Conservation (phyloP, 2,113 vertebrate genomes). For the Mohoua ochrocephala region DNA sequence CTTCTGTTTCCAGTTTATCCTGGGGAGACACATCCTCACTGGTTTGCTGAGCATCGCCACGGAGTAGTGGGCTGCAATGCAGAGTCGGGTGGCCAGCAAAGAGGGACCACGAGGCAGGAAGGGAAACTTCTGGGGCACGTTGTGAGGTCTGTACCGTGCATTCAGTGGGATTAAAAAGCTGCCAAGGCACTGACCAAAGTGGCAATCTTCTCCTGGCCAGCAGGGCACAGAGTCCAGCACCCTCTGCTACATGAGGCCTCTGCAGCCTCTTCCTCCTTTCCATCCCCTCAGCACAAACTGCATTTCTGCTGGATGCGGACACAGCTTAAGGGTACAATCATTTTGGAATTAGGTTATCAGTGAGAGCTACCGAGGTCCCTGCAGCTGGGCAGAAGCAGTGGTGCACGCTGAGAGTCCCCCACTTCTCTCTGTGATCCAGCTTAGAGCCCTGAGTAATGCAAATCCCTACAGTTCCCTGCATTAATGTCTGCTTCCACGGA, state of each 20-base stretch:
- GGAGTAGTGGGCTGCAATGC: background rate
- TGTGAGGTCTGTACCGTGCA: background rate
- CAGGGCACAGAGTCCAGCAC: background rate
- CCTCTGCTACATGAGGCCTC: background rate
- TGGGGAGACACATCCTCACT: background rate
- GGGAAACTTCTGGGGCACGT: background rate
- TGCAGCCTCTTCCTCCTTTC: background rate
- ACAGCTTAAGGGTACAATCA: background rate
- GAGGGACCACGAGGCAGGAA: background rate
- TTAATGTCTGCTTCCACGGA: background rate
- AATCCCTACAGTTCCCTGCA: background rate
- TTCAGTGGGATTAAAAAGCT: background rate
- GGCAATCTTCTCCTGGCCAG: background rate
- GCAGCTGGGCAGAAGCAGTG: background rate
- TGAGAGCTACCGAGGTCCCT: background rate
- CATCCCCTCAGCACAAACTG: background rate
- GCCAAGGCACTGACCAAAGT: background rate
- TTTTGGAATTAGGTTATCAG: background rate
- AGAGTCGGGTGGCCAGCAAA: background rate
- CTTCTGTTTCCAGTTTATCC: background rate
- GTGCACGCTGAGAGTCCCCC: background rate
- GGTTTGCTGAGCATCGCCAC: background rate
- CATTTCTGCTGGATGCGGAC: background rate
- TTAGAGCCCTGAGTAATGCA: background rate
- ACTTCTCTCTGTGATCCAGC: background rate